These are phyloP conservation scores for Panthera leo DNA, from an alignment of 2,113 vertebrate species.

Conservation along the genomic window DNA sequence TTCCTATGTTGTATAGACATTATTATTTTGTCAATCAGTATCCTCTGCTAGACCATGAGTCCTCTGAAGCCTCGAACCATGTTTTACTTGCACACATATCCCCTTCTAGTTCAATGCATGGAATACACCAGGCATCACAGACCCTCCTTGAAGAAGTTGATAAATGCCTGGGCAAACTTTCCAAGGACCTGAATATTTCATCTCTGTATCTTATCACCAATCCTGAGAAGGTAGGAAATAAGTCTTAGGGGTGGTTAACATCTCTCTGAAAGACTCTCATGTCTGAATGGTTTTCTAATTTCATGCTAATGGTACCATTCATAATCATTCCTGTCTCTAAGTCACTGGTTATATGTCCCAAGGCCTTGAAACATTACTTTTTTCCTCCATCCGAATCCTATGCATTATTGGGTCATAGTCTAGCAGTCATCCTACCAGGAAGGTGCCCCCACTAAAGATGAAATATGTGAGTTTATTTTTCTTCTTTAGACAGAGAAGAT, in stretches of 20 bases:
- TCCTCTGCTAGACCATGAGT: neutral
- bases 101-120: neutral
- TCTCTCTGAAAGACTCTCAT: constrained; percentile 22
- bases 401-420: neutral
- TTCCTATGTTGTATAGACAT: neutral
- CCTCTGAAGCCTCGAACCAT: neutral
- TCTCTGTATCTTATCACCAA: neutral
- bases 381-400: neutral
- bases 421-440: neutral
- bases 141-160: neutral
- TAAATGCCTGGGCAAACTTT: neutral
- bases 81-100: neutral
- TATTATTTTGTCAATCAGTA: neutral
- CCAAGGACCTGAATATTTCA: neutral
- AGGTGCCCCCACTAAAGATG: neutral
- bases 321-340: constrained; percentile 33
- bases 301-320: constrained; percentile 38
- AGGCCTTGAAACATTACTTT: constrained; percentile 16
- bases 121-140: neutral
- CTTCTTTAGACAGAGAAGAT: neutral
- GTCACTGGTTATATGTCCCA: neutral
- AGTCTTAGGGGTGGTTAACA: neutral
- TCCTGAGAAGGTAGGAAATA: neutral
- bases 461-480: constrained; percentile 21
- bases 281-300: constrained; percentile 53